Base-by-base conservation (phyloP, 2,888 invertebrate species). In the Prenolepis imparis region DNA sequence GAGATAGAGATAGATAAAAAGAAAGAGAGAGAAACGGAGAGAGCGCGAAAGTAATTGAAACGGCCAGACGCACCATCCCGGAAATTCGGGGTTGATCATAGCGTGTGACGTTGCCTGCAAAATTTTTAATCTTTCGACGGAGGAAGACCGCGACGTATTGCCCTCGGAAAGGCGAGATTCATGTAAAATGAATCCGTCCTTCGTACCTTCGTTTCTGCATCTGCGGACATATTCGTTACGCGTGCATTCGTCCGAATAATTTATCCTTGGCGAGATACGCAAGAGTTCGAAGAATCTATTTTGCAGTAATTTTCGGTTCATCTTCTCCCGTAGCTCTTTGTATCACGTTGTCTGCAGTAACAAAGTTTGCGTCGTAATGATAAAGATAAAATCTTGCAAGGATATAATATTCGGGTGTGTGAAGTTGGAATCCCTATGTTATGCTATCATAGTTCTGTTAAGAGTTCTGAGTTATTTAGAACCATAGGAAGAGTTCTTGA, bases 51-150 rank as follows among this genome's bases (percentile, higher is more conserved):
- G 70, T 68, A 78, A 78, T 78, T 78, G 78, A 59, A 78, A 68
- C 78, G 78, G 78, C 78, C 68, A 59, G 59, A 36, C 70, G 68
- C 78, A 78, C 18, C 59, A 68, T 78, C 57, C 44, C 78, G 78
- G 44, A 78, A 68, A 78, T 78, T 78, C 68, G 59, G 78, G 70
- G 59, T 78, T 78, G 78, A 78, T 68, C 70, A 59, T 78, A 78
- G 70, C 78, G 70, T 21, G 78, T 78, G 78, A 68, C 59, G 59
- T 44, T 55, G 67, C 32, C 44, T 68, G 59, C 78, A 36, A 59
- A 78, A 59, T 59, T 78, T 78, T 78, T 78, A 78, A 78, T 78
- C 78, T 78, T 78, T 59, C 78, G 59, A 59, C 68, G 59, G 32
- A 78, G 52, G 41, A 52, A 52, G 6, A 78, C n/a, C 67, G 68